Conservation (phyloP, 2,797 vertebrate genomes). For the Protonibea diacanthus region DNA sequence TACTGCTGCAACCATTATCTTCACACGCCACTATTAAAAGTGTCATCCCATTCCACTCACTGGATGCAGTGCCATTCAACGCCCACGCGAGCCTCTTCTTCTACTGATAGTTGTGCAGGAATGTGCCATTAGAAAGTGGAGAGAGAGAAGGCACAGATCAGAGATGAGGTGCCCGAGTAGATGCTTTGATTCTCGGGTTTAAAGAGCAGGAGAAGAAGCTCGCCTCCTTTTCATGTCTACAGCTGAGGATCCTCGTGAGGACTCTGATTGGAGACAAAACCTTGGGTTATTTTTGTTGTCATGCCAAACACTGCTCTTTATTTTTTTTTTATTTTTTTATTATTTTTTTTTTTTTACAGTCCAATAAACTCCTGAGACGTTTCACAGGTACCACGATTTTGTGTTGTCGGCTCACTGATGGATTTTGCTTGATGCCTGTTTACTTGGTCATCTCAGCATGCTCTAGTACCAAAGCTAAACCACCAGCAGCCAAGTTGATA, state of each 20-base stretch:
- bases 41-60: constrained; percentile 23
- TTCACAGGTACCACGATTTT: constrained; percentile 57
- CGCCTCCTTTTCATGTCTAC: constrained; percentile 14
- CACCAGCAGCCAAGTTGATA: no score
- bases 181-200: neutral
- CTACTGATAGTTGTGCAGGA: constrained; percentile 24
- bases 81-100: constrained; percentile 16
- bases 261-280: constrained; percentile 37
- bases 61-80: constrained; percentile 27
- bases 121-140: constrained; percentile 23
- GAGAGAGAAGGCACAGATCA: constrained; percentile 7
- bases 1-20: constrained; percentile 36
- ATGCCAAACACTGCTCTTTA: constrained; percentile 72
- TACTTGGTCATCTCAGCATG: neutral
- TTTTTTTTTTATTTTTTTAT: constrained; percentile 31
- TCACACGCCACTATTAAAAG: constrained; percentile 25
- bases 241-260: constrained; percentile 15
- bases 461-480: neutral
- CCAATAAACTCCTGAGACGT: constrained; percentile 84
- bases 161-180: constrained; percentile 13
- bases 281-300: constrained; percentile 68
- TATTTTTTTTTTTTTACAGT: constrained; percentile 72
- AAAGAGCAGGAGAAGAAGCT: constrained; percentile 1
- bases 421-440: neutral
- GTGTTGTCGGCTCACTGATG: constrained; percentile 1